Percentiles rank a stretch among this genome's conserved stretches.
phyloP scores from a whole-genome alignment of 1,140 invertebrate species.

The Pseudoatta argentina region DNA sequence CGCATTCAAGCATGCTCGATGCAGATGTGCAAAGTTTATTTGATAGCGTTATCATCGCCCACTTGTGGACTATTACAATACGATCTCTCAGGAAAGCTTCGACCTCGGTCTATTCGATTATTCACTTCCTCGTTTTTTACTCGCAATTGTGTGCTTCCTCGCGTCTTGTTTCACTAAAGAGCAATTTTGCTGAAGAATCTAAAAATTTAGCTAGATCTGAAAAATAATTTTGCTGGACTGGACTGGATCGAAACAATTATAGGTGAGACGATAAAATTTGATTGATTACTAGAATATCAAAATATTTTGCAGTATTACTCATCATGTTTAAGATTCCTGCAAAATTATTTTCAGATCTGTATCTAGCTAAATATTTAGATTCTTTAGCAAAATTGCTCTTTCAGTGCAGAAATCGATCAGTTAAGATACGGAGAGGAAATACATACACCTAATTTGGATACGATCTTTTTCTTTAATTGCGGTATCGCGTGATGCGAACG shows the following conservation, averaged over 20 bases:
- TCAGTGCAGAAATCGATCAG: neutral
- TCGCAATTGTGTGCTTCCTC: neutral
- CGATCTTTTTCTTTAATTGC: neutral
- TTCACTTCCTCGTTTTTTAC: neutral
- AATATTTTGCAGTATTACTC: too few species aligned
- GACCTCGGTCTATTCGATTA: neutral
- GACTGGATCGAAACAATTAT: too few species aligned
- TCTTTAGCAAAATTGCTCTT: too few species aligned
- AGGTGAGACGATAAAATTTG: too few species aligned
- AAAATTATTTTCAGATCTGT: too few species aligned
- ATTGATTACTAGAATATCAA: too few species aligned
- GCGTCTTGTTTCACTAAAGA: neutral
- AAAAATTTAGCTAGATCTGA: too few species aligned
- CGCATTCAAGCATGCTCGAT: neutral
- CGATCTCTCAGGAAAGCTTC: neutral
- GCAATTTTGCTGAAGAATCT: too few species aligned
- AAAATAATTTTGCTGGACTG: too few species aligned
- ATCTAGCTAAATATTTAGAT: too few species aligned
- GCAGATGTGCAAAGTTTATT: conserved; percentile 60
- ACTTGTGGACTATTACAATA: conserved; percentile 56
- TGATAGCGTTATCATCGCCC: conserved; percentile 58
- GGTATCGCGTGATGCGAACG: neutral
- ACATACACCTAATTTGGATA: neutral
- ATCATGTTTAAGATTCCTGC: too few species aligned
- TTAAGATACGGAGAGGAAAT: neutral